Evolutionary conservation across 2,888 invertebrate species (phyloP).

Genomic region (Iselma pallidipennis): DNA sequence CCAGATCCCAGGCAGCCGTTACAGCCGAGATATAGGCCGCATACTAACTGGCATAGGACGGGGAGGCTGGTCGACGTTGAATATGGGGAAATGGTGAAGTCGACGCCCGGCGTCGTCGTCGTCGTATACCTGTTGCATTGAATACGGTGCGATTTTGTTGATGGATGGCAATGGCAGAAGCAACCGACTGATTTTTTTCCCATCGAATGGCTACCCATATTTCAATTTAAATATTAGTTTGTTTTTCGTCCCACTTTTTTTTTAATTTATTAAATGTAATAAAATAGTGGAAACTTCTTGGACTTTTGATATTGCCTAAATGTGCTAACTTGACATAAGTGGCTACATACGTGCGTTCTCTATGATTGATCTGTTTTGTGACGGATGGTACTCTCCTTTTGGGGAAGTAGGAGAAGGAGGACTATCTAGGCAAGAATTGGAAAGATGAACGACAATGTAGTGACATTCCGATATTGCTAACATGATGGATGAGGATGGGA

Average conservation of each 20-base stretch:
- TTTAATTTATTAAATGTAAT: not conserved
- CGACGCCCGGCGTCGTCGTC: not conserved
- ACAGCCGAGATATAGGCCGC: constrained; percentile 22
- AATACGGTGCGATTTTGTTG: not conserved
- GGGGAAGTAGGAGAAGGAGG: not conserved
- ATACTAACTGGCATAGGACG: constrained; percentile 11
- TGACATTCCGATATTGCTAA: constrained; percentile 1
- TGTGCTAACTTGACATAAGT: not conserved
- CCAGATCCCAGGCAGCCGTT: constrained; percentile 34
- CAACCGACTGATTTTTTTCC: not conserved
- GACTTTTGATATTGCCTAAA: not conserved
- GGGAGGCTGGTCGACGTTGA: not conserved
- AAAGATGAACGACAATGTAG: not conserved
- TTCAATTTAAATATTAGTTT: not conserved
- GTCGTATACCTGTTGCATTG: constrained; percentile 5
- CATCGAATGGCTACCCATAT: too few relatives aligned
- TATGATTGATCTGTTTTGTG: constrained; percentile 5
- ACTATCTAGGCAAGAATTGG: not conserved
- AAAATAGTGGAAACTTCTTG: too few relatives aligned
- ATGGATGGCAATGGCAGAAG: not conserved
- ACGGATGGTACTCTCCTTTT: not conserved
- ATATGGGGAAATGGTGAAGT: not conserved
- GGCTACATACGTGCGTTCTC: not conserved
- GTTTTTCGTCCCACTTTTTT: not conserved
- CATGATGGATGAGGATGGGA: constrained; percentile 2